phyloP scores from a whole-genome alignment of 2,797 vertebrate species.

The Telmatherina bonti region DNA sequence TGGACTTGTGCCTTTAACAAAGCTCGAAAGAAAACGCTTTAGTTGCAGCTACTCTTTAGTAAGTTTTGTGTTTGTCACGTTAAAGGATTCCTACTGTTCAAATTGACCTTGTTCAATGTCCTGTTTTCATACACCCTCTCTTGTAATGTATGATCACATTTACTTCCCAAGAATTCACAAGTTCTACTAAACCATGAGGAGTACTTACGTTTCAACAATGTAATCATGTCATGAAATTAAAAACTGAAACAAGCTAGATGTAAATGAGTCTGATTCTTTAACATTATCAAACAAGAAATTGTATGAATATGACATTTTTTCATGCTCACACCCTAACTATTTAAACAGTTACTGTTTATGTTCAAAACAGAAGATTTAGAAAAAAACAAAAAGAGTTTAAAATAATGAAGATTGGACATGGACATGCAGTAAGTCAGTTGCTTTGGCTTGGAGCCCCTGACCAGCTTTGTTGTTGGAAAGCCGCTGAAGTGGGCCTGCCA shows the following conservation, averaged over 20 bases:
- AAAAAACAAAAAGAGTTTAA: not conserved
- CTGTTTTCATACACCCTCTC: not conserved
- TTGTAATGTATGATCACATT: not conserved
- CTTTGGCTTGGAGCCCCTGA: slow-evolving; percentile 36
- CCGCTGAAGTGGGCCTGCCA: slow-evolving; percentile 48
- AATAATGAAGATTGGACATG: slow-evolving; percentile 12
- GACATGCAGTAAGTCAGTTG: slow-evolving; percentile 27
- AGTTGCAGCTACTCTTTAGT: not conserved
- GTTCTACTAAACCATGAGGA: not conserved
- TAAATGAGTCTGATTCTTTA: not conserved
- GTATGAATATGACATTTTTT: not conserved
- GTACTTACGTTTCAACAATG: not conserved
- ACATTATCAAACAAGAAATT: not conserved
- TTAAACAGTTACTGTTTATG: not conserved
- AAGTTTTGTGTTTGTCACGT: not conserved
- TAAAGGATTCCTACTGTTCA: not conserved
- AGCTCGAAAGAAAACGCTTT: not conserved
- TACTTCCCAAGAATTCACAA: not conserved
- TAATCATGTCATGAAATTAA: not conserved
- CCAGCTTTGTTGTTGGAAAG: slow-evolving; percentile 61
- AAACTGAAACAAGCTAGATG: not conserved
- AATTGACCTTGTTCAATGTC: not conserved
- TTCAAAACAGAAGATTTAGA: not conserved
- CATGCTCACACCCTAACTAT: too few relatives aligned
- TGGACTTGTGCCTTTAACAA: too few relatives aligned